These are phyloP conservation scores for Brachyptera putata DNA, from an alignment of 2,888 invertebrate genomes.

Conservation along the genomic window DNA sequence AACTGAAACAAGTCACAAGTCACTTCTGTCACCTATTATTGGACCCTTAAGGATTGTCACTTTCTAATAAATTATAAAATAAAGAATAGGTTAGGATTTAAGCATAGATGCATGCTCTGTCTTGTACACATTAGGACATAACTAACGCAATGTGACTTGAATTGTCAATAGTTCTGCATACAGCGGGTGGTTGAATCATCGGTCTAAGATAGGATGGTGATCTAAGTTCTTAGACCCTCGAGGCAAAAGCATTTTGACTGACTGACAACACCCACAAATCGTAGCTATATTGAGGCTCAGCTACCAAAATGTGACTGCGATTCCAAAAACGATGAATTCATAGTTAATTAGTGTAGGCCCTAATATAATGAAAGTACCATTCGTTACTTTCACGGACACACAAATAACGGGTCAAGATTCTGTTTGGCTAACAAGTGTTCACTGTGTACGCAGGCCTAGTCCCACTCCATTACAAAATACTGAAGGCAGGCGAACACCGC, in stretches of 20 bases:
- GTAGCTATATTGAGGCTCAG: too few species aligned
- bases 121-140: neutral
- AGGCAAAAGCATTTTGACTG: neutral
- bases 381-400: too few species aligned
- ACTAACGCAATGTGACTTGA: neutral
- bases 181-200: neutral
- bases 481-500: conserved; percentile 16
- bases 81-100: too few species aligned
- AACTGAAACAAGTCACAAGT: conserved; percentile 10
- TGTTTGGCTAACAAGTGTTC: conserved; percentile 10
- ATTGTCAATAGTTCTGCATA: too few species aligned
- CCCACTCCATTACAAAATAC: conserved; percentile 29
- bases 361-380: too few species aligned
- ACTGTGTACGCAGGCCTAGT: conserved; percentile 24
- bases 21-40: too few species aligned
- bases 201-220: neutral
- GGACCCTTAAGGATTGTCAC: too few species aligned
- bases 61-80: too few species aligned
- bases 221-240: conserved; percentile 1
- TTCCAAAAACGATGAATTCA: too few species aligned
- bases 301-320: too few species aligned
- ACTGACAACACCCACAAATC: neutral
- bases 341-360: too few species aligned
- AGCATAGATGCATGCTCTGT: neutral
- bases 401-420: neutral